A percentile compares a stretch with the other conserved stretches of the same genome.
Conservation (phyloP, 1,140 invertebrate species). For the Carcinoscorpius rotundicauda region DNA sequence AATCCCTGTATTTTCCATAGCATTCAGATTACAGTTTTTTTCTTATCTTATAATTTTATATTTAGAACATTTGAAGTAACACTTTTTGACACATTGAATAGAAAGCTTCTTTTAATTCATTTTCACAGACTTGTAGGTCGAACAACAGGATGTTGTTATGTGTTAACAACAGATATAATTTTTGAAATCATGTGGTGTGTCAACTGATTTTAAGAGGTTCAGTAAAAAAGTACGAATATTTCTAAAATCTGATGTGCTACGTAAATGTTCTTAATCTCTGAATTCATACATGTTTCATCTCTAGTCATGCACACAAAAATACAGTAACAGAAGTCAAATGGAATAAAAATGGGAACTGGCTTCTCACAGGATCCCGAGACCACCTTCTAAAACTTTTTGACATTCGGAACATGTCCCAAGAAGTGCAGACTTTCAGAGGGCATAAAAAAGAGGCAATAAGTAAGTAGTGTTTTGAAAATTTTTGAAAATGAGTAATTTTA, state of each 20-base stretch:
- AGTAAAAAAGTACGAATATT: too few relatives aligned
- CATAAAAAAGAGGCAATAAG: conserved; percentile 98
- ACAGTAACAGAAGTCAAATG: conserved; percentile 99
- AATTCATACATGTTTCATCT: neutral
- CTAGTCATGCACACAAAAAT: conserved; percentile 93
- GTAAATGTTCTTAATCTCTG: conserved; percentile 33
- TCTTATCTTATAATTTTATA: too few relatives aligned
- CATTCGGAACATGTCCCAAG: conserved; percentile 78
- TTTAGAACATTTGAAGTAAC: too few relatives aligned
- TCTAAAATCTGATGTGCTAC: conserved; percentile 33
- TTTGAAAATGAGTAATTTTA: conserved; percentile 8
- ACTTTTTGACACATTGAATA: too few relatives aligned
- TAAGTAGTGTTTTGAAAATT: conserved; percentile 25
- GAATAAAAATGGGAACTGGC: conserved; percentile 99
- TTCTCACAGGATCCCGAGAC: conserved; percentile 95
- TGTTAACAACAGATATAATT: too few relatives aligned
- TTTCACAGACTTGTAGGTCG: too few relatives aligned
- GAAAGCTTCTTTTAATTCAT: too few relatives aligned
- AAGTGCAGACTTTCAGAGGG: conserved; percentile 91
- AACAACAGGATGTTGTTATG: too few relatives aligned
- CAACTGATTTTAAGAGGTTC: too few relatives aligned
- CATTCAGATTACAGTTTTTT: too few relatives aligned
- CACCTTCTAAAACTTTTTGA: conserved; percentile 98
- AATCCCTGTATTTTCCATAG: too few relatives aligned
- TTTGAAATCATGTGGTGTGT: too few relatives aligned